Percentiles rank a stretch among this genome's conserved stretches.
phyloP scores from a whole-genome alignment of 2,888 invertebrate genomes.

The Tetragonisca angustula region DNA sequence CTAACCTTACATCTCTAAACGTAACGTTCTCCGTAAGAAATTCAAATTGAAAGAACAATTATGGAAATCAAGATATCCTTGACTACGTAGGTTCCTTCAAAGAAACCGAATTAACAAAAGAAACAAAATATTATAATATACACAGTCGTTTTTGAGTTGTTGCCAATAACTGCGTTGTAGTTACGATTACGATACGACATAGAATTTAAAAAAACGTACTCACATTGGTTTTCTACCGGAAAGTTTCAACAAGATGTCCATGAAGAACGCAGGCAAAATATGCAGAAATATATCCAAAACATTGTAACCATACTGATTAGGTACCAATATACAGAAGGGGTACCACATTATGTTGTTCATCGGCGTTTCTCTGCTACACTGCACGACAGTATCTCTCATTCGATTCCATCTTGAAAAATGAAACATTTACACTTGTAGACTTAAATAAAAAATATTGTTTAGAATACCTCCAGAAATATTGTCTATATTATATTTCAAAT shows the following conservation, averaged over 20 bases:
- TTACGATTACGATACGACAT: no score
- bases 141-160: no score
- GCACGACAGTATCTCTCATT: rapidly evolving
- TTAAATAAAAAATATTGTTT: neutral
- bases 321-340: neutral
- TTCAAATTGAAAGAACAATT: no score
- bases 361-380: neutral
- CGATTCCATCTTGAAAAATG: neutral
- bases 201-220: neutral
- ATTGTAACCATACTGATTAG: neutral
- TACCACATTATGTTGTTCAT: neutral
- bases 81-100: no score
- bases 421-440: neutral
- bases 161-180: no score
- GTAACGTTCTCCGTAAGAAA: no score
- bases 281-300: neutral
- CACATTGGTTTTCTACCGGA: neutral
- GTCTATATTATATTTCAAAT: no score
- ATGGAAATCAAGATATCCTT: no score
- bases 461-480: no score
- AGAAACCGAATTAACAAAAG: no score
- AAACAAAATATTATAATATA: no score
- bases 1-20: no score
- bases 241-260: neutral
- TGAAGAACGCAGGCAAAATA: neutral